These are phyloP conservation scores for Drosophila burlai DNA, from an alignment of 1,140 invertebrate species.

Conservation along the genomic window DNA sequence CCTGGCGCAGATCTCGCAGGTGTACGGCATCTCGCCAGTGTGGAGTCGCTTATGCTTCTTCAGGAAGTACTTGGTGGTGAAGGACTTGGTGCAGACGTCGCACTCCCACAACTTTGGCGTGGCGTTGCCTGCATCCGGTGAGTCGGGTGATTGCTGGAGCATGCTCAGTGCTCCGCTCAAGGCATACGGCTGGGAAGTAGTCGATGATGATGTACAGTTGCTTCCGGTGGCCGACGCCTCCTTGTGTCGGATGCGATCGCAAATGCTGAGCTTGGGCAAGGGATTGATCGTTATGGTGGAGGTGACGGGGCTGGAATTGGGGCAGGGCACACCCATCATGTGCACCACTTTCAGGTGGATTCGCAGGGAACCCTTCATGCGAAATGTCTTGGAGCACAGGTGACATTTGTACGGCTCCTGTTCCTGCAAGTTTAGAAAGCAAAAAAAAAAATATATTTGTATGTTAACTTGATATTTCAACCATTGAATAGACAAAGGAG, in stretches of 20 bases:
- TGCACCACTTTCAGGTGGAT: conserved; percentile 93
- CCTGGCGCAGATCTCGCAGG: conserved; percentile 93
- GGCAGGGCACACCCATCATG: conserved; percentile 85
- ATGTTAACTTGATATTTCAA: background rate
- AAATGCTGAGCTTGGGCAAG: conserved; percentile 75
- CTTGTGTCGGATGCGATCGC: conserved; percentile 81
- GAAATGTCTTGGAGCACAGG: conserved; percentile 91
- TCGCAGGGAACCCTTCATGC: conserved; percentile 92
- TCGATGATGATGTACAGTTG: background rate
- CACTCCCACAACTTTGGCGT: conserved; percentile 91
- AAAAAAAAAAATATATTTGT: no score
- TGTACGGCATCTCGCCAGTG: conserved; percentile 94
- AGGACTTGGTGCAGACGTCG: conserved; percentile 93
- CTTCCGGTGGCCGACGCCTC: conserved; percentile 42
- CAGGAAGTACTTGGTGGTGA: conserved; percentile 95
- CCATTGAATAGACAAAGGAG: background rate
- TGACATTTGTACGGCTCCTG: conserved; percentile 89
- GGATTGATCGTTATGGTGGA: conserved; percentile 17
- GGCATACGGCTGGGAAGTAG: conserved; percentile 58
- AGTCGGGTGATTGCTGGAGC: conserved; percentile 60
- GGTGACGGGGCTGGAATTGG: conserved; percentile 18
- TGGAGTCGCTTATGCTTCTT: conserved; percentile 95
- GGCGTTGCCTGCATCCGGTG: conserved; percentile 8
- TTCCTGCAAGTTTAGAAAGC: conserved; percentile 1
- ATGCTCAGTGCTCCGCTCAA: conserved; percentile 67